Conservation (phyloP, 2,113 vertebrate genomes). For the Microcebus murinus region DNA sequence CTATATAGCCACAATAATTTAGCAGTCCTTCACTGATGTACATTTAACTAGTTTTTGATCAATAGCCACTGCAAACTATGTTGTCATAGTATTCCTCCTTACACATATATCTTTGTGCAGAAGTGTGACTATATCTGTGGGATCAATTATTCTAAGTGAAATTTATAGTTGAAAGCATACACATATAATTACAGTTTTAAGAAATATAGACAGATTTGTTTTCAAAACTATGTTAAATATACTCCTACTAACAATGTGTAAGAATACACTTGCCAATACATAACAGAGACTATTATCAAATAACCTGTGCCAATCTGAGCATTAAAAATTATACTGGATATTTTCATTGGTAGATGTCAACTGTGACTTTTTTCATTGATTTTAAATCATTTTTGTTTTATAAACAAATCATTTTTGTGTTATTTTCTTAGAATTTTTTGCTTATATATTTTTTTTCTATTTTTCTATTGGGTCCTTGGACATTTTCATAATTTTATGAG, state of each 20-base stretch:
- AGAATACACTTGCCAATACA: background rate
- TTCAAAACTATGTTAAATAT: constrained; percentile 2
- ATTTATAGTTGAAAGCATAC: background rate
- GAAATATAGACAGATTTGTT: constrained; percentile 1
- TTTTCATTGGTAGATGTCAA: background rate
- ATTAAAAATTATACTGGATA: background rate
- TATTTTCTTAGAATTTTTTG: background rate
- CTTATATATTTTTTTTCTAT: background rate
- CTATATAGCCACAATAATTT: background rate
- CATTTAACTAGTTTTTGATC: background rate
- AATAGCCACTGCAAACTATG: background rate
- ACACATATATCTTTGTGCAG: background rate
- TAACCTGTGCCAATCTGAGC: background rate
- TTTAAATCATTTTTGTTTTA: background rate
- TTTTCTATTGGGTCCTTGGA: background rate
- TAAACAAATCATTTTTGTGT: background rate
- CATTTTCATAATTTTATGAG: background rate
- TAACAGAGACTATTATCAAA: background rate
- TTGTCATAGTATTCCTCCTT: background rate
- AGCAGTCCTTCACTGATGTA: background rate
- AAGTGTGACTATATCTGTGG: background rate
- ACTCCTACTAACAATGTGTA: background rate
- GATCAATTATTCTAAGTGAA: background rate
- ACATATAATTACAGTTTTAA: background rate
- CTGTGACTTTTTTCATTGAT: background rate